Conservation (phyloP, 2,113 vertebrate genomes). For the Lathamus discolor region DNA sequence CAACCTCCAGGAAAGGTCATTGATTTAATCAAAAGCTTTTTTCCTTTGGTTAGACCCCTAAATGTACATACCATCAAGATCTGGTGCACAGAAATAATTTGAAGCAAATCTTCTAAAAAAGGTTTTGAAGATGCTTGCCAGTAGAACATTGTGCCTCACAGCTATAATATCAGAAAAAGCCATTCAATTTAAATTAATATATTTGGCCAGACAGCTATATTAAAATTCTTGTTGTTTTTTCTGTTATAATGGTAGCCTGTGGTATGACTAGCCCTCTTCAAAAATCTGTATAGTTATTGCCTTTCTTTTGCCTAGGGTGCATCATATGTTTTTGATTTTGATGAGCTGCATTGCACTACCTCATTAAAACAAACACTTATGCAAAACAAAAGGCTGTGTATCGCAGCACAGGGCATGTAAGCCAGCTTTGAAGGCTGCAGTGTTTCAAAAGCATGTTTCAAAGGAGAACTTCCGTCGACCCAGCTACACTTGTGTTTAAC, state of each 20-base stretch:
- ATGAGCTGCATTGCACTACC: slow-evolving; percentile 54
- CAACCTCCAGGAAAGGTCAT: slow-evolving; percentile 59
- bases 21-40: slow-evolving; percentile 67
- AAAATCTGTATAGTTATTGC: slow-evolving; percentile 77
- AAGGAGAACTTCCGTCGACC: neutral
- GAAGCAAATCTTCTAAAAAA: slow-evolving; percentile 70
- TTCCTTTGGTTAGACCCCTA: slow-evolving; percentile 34
- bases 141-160: slow-evolving; percentile 75
- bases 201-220: slow-evolving; percentile 84
- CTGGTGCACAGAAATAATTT: slow-evolving; percentile 55
- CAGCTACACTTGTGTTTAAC: slow-evolving; percentile 3
- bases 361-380: slow-evolving; percentile 78
- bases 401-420: neutral
- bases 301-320: slow-evolving; percentile 75
- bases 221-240: slow-evolving; percentile 83
- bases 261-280: slow-evolving; percentile 79
- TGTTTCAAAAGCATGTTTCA: slow-evolving; percentile 39
- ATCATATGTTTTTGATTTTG: slow-evolving; percentile 81
- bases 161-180: slow-evolving; percentile 78
- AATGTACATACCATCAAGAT: slow-evolving; percentile 53
- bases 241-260: slow-evolving; percentile 79
- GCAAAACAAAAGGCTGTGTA: slow-evolving; percentile 58
- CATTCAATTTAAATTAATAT: slow-evolving; percentile 84
- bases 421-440: slow-evolving; percentile 42
- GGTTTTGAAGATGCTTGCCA: slow-evolving; percentile 77